Evolutionary conservation across 2,797 vertebrate species (phyloP).

Genomic region (Pseudopleuronectes americanus): DNA sequence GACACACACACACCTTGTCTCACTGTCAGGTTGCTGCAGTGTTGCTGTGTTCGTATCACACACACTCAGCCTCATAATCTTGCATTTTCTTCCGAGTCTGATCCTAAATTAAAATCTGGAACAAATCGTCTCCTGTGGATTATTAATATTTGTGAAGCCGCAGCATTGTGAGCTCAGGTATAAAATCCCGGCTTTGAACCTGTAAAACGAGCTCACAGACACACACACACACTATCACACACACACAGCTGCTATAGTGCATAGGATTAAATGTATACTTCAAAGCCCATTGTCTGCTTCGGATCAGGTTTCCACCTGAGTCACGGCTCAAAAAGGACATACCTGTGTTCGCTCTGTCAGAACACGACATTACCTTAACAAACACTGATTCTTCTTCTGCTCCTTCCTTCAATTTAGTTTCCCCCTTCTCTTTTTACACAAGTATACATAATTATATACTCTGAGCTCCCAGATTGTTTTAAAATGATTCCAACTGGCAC

Average conservation of each 20-base stretch:
- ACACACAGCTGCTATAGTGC: conserved; percentile 3
- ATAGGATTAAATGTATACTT: conserved; percentile 48
- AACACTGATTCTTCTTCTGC: conserved; percentile 19
- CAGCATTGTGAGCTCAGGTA: conserved; percentile 29
- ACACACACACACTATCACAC: conserved; percentile 11
- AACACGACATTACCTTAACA: conserved; percentile 21
- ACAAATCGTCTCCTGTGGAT: conserved; percentile 32
- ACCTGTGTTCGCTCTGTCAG: conserved; percentile 58
- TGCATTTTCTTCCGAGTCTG: conserved; percentile 1
- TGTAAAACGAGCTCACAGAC: conserved; percentile 47
- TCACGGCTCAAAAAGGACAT: conserved; percentile 52
- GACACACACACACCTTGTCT: background rate
- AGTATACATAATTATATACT: conserved; percentile 65
- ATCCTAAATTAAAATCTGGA: conserved; percentile 41
- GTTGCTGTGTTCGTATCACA: conserved; percentile 3
- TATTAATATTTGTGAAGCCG: conserved; percentile 40
- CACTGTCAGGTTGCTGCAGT: conserved; percentile 20
- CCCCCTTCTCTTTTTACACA: conserved; percentile 30
- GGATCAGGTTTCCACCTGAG: conserved; percentile 68
- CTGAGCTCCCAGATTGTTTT: conserved; percentile 56
- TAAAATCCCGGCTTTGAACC: conserved; percentile 34
- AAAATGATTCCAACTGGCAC: conserved; percentile 61
- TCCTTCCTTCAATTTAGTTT: conserved; percentile 15
- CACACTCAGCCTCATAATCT: conserved; percentile 1
- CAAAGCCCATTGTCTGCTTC: conserved; percentile 49